These are phyloP conservation scores for Drosophila mulleri DNA, from an alignment of 2,888 invertebrate species.

Conservation along the genomic window DNA sequence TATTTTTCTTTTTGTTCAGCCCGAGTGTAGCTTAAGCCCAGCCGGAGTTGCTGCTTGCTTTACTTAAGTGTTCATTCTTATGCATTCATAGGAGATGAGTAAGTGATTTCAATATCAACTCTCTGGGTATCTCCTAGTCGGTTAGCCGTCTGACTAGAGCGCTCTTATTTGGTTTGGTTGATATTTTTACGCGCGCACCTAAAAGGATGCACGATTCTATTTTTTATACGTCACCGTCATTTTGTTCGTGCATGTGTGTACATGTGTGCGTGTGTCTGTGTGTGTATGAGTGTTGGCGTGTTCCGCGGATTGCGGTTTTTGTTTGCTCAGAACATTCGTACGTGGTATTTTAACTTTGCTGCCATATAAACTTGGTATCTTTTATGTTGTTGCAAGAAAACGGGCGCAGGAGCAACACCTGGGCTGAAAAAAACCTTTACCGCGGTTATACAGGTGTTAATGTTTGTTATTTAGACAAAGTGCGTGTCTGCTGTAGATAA, in stretches of 20 bases:
- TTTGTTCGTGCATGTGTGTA: slow-evolving; percentile 37
- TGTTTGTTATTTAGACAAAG: slow-evolving; percentile 55
- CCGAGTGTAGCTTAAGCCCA: too few relatives aligned
- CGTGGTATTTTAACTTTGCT: slow-evolving; percentile 64
- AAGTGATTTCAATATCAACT: too few relatives aligned
- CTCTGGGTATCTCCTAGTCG: background rate
- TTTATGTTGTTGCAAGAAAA: slow-evolving; percentile 47
- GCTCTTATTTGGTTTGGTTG: slow-evolving; percentile 18
- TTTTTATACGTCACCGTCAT: slow-evolving; percentile 61
- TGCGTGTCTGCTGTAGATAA: slow-evolving; percentile 68
- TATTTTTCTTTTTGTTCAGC: too few relatives aligned
- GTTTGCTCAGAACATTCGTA: slow-evolving; percentile 71
- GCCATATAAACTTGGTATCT: slow-evolving; percentile 48
- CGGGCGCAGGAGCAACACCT: slow-evolving; percentile 51
- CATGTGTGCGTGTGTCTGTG: background rate
- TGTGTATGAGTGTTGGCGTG: slow-evolving; percentile 12
- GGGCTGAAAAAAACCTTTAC: slow-evolving; percentile 22
- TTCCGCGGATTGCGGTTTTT: slow-evolving; percentile 50
- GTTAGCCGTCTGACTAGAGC: too few relatives aligned
- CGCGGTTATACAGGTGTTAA: slow-evolving; percentile 73
- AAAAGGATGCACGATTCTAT: slow-evolving; percentile 77
- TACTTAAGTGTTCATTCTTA: too few relatives aligned
- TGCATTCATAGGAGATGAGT: too few relatives aligned
- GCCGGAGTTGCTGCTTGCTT: too few relatives aligned
- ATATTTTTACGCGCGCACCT: slow-evolving; percentile 57